phyloP scores from a whole-genome alignment of 1,140 invertebrate genomes.

The Drosophila azteca region DNA sequence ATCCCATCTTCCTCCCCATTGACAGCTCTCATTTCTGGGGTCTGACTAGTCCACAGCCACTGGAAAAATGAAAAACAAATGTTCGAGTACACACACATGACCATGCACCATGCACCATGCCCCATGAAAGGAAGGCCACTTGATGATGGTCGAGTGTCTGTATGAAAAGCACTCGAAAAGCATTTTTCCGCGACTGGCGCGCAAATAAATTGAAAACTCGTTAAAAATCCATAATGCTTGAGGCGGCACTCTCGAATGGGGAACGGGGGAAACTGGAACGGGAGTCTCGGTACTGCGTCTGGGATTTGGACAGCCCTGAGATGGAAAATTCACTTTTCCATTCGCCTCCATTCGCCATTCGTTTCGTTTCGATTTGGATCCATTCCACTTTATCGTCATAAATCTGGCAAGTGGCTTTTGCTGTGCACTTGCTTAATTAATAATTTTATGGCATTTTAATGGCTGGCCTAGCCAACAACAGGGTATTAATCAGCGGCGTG shows the following conservation, averaged over 20 bases:
- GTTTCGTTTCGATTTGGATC: neutral
- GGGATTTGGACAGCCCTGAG: too few species aligned
- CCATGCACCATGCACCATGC: constrained; percentile 8
- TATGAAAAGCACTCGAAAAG: constrained; percentile 80
- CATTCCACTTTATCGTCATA: constrained; percentile 59
- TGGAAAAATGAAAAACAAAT: constrained; percentile 41
- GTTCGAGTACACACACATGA: constrained; percentile 19
- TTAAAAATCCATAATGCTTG: constrained; percentile 83
- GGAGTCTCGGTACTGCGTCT: neutral
- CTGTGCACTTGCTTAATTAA: constrained; percentile 80
- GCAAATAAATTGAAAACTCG: constrained; percentile 83
- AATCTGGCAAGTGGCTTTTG: constrained; percentile 76
- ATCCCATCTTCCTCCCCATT: neutral
- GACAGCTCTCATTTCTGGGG: neutral
- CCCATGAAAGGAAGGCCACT: constrained; percentile 54
- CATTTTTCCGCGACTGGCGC: constrained; percentile 67
- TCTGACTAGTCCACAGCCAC: constrained; percentile 48
- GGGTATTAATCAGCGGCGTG: constrained; percentile 68
- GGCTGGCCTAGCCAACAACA: constrained; percentile 64
- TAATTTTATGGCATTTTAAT: constrained; percentile 83
- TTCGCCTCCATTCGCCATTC: constrained; percentile 9
- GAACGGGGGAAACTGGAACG: constrained; percentile 24
- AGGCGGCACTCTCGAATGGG: constrained; percentile 47
- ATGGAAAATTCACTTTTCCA: constrained; percentile 14
- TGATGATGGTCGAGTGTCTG: constrained; percentile 80